A percentile compares a stretch with the other conserved stretches of the same genome.
These are phyloP conservation scores for Drosophila neonasuta DNA, from an alignment of 2,888 invertebrate genomes.

Conservation along the genomic window DNA sequence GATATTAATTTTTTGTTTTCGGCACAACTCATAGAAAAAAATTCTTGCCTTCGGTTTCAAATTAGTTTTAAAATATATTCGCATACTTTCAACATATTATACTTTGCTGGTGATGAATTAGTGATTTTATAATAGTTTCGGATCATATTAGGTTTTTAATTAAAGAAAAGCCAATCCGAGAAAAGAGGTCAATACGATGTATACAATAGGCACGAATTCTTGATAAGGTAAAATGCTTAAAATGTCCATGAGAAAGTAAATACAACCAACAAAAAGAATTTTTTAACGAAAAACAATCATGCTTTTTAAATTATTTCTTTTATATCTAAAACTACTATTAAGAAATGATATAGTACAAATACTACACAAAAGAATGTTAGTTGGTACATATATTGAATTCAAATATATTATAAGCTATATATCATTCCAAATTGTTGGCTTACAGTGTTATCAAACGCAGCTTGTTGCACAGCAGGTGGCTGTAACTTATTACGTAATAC, in stretches of 20 bases:
- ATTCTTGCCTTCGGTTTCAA: too few relatives aligned
- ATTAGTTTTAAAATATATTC: too few relatives aligned
- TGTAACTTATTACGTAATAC: conserved; percentile 86
- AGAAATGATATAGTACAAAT: neutral
- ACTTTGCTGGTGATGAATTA: too few relatives aligned
- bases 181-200: neutral
- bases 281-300: neutral
- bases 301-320: neutral
- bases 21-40: too few relatives aligned
- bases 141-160: too few relatives aligned
- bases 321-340: neutral
- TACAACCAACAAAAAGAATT: neutral
- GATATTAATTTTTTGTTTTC: too few relatives aligned
- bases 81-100: too few relatives aligned
- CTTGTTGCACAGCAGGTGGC: conserved; percentile 92
- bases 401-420: neutral
- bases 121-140: too few relatives aligned
- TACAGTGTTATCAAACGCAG: conserved; percentile 90
- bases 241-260: conserved; percentile 21
- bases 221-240: conserved; percentile 20
- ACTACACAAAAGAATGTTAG: neutral
- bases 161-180: neutral
- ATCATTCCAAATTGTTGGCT: conserved; percentile 48
- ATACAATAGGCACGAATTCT: neutral
- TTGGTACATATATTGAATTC: neutral